Conservation (phyloP, 2,888 invertebrate species). For the Macrosiphum euphorbiae region DNA sequence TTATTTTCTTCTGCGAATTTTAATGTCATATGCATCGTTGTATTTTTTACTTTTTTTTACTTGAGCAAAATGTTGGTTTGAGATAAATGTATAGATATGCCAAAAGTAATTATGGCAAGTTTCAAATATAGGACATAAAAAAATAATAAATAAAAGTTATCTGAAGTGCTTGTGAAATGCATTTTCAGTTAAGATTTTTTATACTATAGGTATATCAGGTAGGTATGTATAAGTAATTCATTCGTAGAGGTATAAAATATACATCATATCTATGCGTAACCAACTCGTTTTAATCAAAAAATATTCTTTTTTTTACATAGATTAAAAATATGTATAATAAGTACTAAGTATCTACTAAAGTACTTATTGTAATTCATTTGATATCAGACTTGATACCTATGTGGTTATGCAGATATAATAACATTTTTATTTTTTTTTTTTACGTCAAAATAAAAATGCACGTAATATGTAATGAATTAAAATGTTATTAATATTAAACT, state of each 20-base stretch:
- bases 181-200: background rate
- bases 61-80: background rate
- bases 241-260: background rate
- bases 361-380: background rate
- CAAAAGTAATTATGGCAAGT: constrained; percentile 4
- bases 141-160: constrained; percentile 29
- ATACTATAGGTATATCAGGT: background rate
- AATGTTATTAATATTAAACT: background rate
- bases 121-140: background rate
- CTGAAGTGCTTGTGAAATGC: background rate
- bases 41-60: background rate
- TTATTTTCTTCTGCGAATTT: background rate
- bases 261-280: background rate
- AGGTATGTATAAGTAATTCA: background rate
- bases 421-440: background rate
- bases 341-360: background rate
- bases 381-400: background rate
- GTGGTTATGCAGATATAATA: background rate
- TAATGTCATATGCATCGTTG: background rate
- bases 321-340: background rate
- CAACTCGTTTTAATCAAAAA: background rate
- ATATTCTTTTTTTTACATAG: background rate
- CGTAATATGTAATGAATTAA: background rate
- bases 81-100: constrained; percentile 9
- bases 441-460: background rate